Base-by-base conservation (phyloP, 2,888 invertebrate genomes). In the Pristionchus maxplancki region DNA sequence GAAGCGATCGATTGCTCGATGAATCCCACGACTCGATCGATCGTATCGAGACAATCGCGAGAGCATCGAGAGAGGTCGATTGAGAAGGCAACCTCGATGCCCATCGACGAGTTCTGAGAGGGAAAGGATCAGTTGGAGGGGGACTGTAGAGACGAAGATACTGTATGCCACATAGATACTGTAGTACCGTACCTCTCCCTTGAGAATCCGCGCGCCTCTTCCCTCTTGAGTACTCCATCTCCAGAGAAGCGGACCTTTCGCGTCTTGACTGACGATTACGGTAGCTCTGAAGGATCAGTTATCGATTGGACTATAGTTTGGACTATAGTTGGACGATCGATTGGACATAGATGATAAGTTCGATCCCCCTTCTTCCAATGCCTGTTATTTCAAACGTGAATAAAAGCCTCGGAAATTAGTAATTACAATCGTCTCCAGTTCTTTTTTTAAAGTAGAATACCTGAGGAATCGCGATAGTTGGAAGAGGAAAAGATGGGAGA, bases 401-500 rank as follows among this genome's bases (percentile, higher is more conserved):
- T n/a, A n/a, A n/a, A n/a, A n/a, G n/a, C n/a, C n/a, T n/a, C n/a
- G n/a, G n/a, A n/a, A n/a, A n/a, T n/a, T n/a, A n/a, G n/a, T n/a
- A n/a, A n/a, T n/a, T n/a, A n/a, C n/a, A n/a, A n/a, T n/a, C n/a
- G n/a, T n/a, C n/a, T n/a, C n/a, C n/a, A n/a, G n/a, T n/a, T n/a
- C n/a, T n/a, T n/a, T n/a, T n/a, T n/a, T n/a, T n/a, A n/a, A n/a
- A n/a, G n/a, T n/a, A n/a, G n/a, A n/a, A n/a, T 53, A 83, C 82
- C 82, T 50, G 17, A 83, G 82, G 37, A 83, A 83, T 50, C 50
- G 50, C 20, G 82, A 83, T 9, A 83, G 82, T 11, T 83, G 82
- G 37, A 83, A 83, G 82, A 83, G 82, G 82, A 83, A 83, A 24
- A 83, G 82, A 31, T 83, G 82, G n/a, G 82, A 83, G 17, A 83